Conservation (phyloP, 2,888 invertebrate genomes). For the Hypomecis punctinalis region DNA sequence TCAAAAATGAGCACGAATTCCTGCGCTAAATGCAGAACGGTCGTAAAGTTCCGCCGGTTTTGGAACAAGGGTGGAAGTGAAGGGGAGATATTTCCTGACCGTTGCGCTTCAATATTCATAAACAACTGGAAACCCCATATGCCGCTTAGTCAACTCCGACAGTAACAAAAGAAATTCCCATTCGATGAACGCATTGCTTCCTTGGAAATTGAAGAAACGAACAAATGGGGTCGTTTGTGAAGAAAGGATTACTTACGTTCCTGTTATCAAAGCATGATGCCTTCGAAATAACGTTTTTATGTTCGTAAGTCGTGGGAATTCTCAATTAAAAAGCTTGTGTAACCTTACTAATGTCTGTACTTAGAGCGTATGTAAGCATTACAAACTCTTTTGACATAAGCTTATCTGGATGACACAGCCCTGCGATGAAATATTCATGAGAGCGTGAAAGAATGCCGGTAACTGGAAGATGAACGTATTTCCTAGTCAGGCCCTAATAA, state of each 20-base stretch:
- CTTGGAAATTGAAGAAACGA: not conserved
- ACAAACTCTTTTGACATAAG: not conserved
- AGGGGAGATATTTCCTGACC: constrained; percentile 41
- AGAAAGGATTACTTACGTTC: not conserved
- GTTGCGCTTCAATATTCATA: constrained; percentile 40
- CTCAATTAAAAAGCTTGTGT: not conserved
- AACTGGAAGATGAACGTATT: not conserved
- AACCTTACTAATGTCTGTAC: not conserved
- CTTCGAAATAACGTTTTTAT: not conserved
- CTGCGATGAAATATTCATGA: not conserved
- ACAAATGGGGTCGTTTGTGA: too few relatives aligned
- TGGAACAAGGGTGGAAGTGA: constrained; percentile 39
- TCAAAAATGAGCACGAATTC: constrained; percentile 30
- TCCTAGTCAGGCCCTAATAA: not conserved
- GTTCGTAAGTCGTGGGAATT: not conserved
- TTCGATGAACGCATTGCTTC: constrained; percentile 2
- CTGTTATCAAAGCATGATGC: not conserved
- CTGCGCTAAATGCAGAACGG: constrained; percentile 38
- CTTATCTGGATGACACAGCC: not conserved
- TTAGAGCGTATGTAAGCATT: not conserved
- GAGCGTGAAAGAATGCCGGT: not conserved
- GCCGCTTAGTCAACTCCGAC: not conserved
- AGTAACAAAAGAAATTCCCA: constrained; percentile 12
- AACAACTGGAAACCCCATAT: constrained; percentile 35
- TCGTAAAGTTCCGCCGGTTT: constrained; percentile 42